phyloP scores from a whole-genome alignment of 1,140 invertebrate species.

The Ceratina australensis region DNA sequence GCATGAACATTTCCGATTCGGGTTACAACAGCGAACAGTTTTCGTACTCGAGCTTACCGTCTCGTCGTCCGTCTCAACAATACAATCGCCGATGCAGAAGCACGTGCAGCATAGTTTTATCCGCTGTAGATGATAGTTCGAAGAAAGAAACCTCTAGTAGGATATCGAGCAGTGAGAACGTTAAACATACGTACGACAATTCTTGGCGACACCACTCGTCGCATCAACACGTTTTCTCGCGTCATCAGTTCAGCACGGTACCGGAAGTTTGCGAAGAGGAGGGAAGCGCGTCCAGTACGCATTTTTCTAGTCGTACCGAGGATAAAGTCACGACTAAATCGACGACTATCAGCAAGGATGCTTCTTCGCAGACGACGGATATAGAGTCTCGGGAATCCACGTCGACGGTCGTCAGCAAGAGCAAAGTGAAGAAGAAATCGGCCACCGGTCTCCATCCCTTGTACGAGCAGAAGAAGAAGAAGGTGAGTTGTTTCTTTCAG shows the following conservation, averaged over 20 bases:
- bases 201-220: slow-evolving; percentile 72
- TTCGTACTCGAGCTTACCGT: slow-evolving; percentile 69
- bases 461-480: slow-evolving; percentile 60
- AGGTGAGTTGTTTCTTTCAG: slow-evolving; percentile 42
- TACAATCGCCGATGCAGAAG: slow-evolving; percentile 81
- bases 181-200: slow-evolving; percentile 65
- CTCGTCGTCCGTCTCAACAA: slow-evolving; percentile 69
- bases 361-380: slow-evolving; percentile 81
- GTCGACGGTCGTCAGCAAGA: slow-evolving; percentile 56
- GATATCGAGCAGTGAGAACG: slow-evolving; percentile 27
- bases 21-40: slow-evolving; percentile 80
- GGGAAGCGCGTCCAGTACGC: slow-evolving; percentile 64
- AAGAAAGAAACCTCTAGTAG: slow-evolving; percentile 51
- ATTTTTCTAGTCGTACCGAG: slow-evolving; percentile 75
- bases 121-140: slow-evolving; percentile 69
- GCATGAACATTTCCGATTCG: slow-evolving; percentile 71
- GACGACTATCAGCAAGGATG: slow-evolving; percentile 74
- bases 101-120: slow-evolving; percentile 85
- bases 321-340: slow-evolving; percentile 61
- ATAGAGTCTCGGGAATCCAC: slow-evolving; percentile 67
- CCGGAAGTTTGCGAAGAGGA: slow-evolving; percentile 76
- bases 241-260: slow-evolving; percentile 72
- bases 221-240: slow-evolving; percentile 64
- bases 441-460: slow-evolving; percentile 34
- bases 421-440: slow-evolving; percentile 58